Base-by-base conservation (phyloP, 2,888 invertebrate genomes). In the Drosophila ezoana region DNA sequence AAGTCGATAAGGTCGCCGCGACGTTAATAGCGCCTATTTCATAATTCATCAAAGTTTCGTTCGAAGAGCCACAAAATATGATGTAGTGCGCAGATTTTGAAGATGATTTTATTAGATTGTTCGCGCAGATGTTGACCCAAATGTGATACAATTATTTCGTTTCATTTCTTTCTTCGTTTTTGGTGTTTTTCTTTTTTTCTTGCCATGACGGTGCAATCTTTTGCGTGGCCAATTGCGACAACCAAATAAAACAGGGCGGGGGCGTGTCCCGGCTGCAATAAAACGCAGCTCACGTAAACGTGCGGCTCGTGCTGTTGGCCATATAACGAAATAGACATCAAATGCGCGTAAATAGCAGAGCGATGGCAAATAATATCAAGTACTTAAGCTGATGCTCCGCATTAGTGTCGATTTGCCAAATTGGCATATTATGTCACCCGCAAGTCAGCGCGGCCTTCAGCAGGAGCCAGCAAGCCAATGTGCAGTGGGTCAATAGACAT, bases 241-340 rank as follows among this genome's bases (percentile, higher is more conserved):
- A 20, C 14, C 11, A 38, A 11, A 28, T 4, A 9, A 13, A 35
- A 8, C 14, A 32, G 20, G 45, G 57, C 53, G 69, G 43, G 56
- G 67, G 67, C 67, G 67, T 64, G 76, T 52, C 59, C 5, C 3
- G 28, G 28, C 28, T 40, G 33, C 23, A 38, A 49, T 64, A 45
- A 38, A 76, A 76, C 65, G 76, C 76, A 65, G 61, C 64, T 72
- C 76, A 76, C 76, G 76, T 76, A 76, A 56, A 76, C 44, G 60
- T 51, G 57, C 23, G 68, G 49, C 76, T 72, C 76, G 76, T 76
- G 76, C 67, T 63, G 67, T 44, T n/a, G n/a, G 59, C 61, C 61
- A 43, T 38, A 56, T 51, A 69, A 59, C 28, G 23, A 56, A 62
- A 57, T 43, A 44, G 16, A 37, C 56, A 51, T 48, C 37, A 60